Evolutionary conservation across 2,113 vertebrate genomes (phyloP).

Genomic region (Laticauda colubrina): DNA sequence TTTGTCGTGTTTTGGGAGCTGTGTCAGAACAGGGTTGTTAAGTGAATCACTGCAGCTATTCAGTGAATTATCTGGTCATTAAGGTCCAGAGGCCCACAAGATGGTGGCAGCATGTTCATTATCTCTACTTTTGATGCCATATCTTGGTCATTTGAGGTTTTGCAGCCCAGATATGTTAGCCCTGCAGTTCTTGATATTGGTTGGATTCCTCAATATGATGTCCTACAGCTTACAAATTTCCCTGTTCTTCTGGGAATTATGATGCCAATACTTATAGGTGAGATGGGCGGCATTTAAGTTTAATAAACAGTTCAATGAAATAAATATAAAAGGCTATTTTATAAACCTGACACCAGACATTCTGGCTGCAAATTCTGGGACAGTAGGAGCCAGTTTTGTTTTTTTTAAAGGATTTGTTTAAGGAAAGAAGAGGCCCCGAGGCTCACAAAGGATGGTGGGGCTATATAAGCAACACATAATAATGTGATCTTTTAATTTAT

Average conservation of each 20-base stretch:
- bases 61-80: background rate
- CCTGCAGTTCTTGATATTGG: background rate
- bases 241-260: background rate
- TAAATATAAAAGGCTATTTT: background rate
- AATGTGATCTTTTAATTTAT: conserved; percentile 11
- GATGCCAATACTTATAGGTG: background rate
- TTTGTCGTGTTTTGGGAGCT: too few species aligned
- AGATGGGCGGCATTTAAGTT: too few species aligned
- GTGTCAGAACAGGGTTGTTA: too few species aligned
- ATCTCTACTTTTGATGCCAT: background rate
- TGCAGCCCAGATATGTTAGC: background rate
- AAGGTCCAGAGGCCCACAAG: background rate
- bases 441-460: background rate
- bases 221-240: background rate
- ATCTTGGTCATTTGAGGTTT: background rate
- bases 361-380: background rate
- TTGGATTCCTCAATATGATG: background rate
- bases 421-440: background rate
- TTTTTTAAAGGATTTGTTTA: background rate
- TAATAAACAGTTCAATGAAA: background rate
- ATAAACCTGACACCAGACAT: background rate
- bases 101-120: background rate
- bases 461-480: background rate
- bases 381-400: background rate
- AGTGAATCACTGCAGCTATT: too few species aligned